Evolutionary conservation across 2,113 vertebrate species (phyloP), one percentile per base, ranked within the genome.

Genomic region (Ahaetulla prasina): DNA sequence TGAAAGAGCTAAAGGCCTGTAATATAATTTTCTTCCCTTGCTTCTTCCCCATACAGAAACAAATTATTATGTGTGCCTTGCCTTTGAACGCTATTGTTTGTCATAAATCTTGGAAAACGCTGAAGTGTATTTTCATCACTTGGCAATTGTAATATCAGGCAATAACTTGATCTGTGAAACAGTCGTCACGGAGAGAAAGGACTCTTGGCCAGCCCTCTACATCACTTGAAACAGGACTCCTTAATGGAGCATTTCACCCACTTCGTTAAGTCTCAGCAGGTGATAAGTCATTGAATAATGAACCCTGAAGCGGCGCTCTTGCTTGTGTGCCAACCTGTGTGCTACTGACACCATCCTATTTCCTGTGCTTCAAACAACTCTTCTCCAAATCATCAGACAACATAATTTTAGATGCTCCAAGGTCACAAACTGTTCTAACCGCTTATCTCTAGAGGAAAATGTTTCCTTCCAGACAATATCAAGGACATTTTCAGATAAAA

Each of bases 401-500:
- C 95, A 43, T 2, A 90, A 91, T 89, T 97, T 95, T 96, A 93
- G 97, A 97, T 95, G 94, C 96, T 95, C 94, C 93, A 68, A 93
- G 95, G 94, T 95, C 85, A 91, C 94, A 93, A 93, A 95, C 91
- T 91, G 94, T 96, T 95, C 94, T 97, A 97, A 97, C 97, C 89
- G 91, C 74, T 92, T 89, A 92, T 97, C 97, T 97, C 96, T 92
- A 95, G 96, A 96, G 97, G 96, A 95, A 94, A 94, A 95, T 96
- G 94, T 90, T 96, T 97, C 96, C 57, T n/a, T 89, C 12, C 5
- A 95, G 94, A 94, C 93, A 1, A 0, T 97, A 96, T 96, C 95
- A 96, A 91, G 92, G 88, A 89, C 94, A 94, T 92, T 97, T 96
- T 96, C 95, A 94, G 96, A 91, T 14, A 92, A 95, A 96, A 97